Evolutionary conservation across 2,888 invertebrate species (phyloP).

Genomic region (Operophtera brumata): DNA sequence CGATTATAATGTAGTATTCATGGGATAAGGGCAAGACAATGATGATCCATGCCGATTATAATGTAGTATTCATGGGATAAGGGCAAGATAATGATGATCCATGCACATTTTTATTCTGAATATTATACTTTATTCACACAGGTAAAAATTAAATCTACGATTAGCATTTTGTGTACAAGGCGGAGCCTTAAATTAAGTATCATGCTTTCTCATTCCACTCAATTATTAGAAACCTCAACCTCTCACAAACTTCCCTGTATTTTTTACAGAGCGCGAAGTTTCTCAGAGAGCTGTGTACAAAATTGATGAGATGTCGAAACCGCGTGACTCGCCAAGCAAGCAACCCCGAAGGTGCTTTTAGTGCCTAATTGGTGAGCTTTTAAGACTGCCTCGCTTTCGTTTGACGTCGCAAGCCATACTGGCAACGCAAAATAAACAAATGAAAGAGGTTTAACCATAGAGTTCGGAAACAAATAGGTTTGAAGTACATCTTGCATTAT

Average conservation of each 20-base stretch:
- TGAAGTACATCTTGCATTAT: not conserved
- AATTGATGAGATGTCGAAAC: conserved; percentile 76
- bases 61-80: no score
- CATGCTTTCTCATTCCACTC: conserved; percentile 15
- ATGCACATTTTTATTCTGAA: no score
- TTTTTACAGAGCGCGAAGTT: conserved; percentile 50
- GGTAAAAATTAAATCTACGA: no score
- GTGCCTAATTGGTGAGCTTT: conserved; percentile 80
- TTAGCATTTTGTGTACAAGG: no score
- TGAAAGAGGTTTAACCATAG: conserved; percentile 6
- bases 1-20: no score
- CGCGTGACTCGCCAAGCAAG: conserved; percentile 61
- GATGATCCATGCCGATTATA: no score
- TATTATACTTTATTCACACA: no score
- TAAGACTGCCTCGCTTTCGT: conserved; percentile 77
- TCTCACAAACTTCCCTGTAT: conserved; percentile 27
- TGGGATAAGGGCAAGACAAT: no score
- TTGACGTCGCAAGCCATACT: conserved; percentile 62
- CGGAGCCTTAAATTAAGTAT: conserved; percentile 6
- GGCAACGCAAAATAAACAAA: conserved; percentile 41
- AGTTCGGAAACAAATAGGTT: not conserved
- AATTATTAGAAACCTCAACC: conserved; percentile 28
- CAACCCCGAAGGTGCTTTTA: conserved; percentile 79
- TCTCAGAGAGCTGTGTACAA: conserved; percentile 71
- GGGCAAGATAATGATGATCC: no score